Evolutionary conservation across 2,888 invertebrate species (phyloP), one percentile per base, ranked within the genome.

Genomic region (Andrena dorsata): DNA sequence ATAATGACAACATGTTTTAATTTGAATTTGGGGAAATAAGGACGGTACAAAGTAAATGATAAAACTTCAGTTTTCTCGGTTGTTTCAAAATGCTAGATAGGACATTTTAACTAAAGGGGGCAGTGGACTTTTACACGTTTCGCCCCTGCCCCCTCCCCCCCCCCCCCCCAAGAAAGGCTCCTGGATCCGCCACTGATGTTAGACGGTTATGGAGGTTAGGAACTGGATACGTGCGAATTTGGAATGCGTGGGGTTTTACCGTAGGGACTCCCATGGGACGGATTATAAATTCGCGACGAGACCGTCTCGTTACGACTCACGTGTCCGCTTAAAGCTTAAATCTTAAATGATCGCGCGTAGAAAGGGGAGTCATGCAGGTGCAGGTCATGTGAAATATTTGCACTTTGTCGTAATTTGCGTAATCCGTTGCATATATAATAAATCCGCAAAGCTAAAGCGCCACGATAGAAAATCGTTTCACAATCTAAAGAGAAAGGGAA

Each of bases 311-410:
- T 86, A 81, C 81, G 76, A 82, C 83, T 88, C 85, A 83, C 85
- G 83, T 82, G 89, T 86, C 64, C 66, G 76, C 41, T 41, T 41
- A 41, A 41, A 41, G 41, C 41, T 41, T 16, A 41, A 41, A 53
- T 20, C 73, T 83, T 85, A 88, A 89, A 88, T 78, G 88, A 86
- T 88, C 84, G 84, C 86, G 90, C 81, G 87, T 81, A 83, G 82
- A 86, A 86, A 83, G 89, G 85, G 85, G 80, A 86, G 84, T 80
- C 86, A 88, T 82, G 87, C 92, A 90, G 92, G 91, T 92, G 91
- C 91, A 91, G 92, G 92, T 92, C 92, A 92, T 92, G 92, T 92
- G 92, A 92, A 92, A 92, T 92, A 92, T 92, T 92, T 92, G 92
- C 92, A 92, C 92, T 92, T 92, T 92, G 92, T 92, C 90, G 91